A percentile compares a stretch with the other conserved stretches of the same genome.
These are phyloP conservation scores for Mus spretus DNA, from an alignment of 2,797 vertebrate species.

Conservation along the genomic window DNA sequence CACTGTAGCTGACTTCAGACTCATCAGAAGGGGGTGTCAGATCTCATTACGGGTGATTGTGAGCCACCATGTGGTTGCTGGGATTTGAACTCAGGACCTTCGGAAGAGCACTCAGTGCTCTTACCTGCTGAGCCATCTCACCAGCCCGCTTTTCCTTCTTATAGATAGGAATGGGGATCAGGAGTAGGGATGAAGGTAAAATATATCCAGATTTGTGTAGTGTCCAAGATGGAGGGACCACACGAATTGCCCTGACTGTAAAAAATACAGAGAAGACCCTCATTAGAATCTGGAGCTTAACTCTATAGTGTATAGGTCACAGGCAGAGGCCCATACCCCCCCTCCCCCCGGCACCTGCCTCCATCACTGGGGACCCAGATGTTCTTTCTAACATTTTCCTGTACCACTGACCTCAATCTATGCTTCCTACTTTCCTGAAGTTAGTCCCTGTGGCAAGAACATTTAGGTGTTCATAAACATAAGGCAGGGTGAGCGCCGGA, in stretches of 20 bases:
- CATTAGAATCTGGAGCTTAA: neutral
- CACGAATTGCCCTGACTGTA: constrained; percentile 4
- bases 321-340: neutral
- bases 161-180: neutral
- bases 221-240: neutral
- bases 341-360: fast-evolving
- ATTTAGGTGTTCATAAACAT: neutral
- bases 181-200: neutral
- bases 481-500: neutral
- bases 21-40: no score
- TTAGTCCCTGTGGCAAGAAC: neutral
- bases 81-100: no score
- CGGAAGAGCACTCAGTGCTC: no score
- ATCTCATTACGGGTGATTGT: no score
- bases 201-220: neutral
- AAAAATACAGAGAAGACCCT: neutral
- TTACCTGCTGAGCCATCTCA: no score
- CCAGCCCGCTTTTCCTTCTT: neutral
- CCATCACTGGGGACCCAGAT: neutral
- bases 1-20: no score
- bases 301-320: neutral
- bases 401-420: neutral
- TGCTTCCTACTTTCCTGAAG: neutral
- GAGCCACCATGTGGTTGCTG: no score
- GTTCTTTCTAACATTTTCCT: neutral